phyloP scores from a whole-genome alignment of 2,797 vertebrate species.

The Pangasius krempfi region DNA sequence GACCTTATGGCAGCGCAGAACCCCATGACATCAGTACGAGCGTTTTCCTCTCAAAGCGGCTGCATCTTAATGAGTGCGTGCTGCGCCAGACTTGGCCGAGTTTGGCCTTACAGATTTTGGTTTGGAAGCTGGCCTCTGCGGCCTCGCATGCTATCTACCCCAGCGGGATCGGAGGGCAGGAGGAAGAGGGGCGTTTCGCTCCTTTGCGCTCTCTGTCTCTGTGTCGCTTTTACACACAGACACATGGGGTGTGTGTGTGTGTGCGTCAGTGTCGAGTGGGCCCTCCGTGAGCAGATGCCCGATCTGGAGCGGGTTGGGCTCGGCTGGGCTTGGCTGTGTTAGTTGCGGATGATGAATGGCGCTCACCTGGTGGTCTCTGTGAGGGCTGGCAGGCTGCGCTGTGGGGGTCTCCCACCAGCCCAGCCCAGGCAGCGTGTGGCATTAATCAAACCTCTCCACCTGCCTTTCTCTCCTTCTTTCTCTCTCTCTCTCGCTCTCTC shows the following conservation, averaged over 20 bases:
- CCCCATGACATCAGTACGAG: constrained; percentile 62
- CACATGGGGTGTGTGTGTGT: constrained; percentile 8
- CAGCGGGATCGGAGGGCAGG: constrained; percentile 40
- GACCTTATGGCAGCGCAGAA: constrained; percentile 58
- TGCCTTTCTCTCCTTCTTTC: constrained; percentile 63
- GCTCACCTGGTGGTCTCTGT: constrained; percentile 70
- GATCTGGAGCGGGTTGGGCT: constrained; percentile 39
- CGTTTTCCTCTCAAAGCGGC: constrained; percentile 68
- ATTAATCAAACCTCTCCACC: constrained; percentile 79
- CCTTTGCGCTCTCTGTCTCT: neutral
- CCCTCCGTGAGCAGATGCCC: constrained; percentile 58
- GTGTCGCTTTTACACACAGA: constrained; percentile 24
- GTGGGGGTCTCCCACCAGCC: constrained; percentile 64
- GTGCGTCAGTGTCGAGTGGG: constrained; percentile 29
- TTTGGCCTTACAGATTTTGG: constrained; percentile 45
- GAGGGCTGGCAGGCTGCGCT: constrained; percentile 68
- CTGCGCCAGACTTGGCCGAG: constrained; percentile 53
- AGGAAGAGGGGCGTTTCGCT: constrained; percentile 24
- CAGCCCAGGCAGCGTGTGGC: constrained; percentile 61
- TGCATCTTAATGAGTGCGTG: constrained; percentile 54
- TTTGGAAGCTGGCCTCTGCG: constrained; percentile 45
- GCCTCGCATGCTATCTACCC: constrained; percentile 34
- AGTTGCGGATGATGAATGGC: constrained; percentile 75
- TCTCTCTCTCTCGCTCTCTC: constrained; percentile 57
- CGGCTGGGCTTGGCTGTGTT: constrained; percentile 47